Evolutionary conservation across 2,113 vertebrate genomes (phyloP).

Genomic region (Rallus limicola): DNA sequence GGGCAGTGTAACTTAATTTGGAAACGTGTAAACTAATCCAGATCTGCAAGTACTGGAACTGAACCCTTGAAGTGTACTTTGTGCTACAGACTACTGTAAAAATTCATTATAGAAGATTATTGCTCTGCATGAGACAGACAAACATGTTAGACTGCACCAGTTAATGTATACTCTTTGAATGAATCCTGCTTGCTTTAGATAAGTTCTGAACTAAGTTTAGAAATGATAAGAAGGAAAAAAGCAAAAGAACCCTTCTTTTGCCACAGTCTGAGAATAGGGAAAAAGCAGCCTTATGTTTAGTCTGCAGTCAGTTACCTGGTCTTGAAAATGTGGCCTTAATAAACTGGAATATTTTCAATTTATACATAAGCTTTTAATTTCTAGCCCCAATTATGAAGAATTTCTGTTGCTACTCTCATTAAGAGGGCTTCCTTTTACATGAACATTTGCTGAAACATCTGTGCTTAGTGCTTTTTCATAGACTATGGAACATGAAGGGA

Average conservation of each 20-base stretch:
- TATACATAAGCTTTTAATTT: not conserved
- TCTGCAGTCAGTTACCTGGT: not conserved
- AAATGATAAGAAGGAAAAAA: not conserved
- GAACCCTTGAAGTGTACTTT: not conserved
- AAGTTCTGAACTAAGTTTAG: not conserved
- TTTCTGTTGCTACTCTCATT: not conserved
- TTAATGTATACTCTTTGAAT: not conserved
- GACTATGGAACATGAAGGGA: not conserved
- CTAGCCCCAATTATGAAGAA: not conserved
- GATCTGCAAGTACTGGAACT: not conserved
- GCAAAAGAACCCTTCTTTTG: not conserved
- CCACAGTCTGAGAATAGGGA: fast-evolving
- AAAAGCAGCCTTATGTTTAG: not conserved
- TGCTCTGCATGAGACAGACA: not conserved
- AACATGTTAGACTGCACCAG: not conserved
- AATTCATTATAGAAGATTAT: not conserved
- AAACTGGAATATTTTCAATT: not conserved
- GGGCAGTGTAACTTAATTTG: not conserved
- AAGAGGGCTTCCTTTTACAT: not conserved
- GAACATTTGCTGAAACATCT: not conserved
- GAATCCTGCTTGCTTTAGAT: not conserved
- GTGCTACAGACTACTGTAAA: not conserved
- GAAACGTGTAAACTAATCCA: not conserved
- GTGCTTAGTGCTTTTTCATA: not conserved
- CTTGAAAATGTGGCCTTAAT: not conserved